Evolutionary conservation across 2,797 vertebrate species (phyloP).

Genomic region (Sitta carolinensis): DNA sequence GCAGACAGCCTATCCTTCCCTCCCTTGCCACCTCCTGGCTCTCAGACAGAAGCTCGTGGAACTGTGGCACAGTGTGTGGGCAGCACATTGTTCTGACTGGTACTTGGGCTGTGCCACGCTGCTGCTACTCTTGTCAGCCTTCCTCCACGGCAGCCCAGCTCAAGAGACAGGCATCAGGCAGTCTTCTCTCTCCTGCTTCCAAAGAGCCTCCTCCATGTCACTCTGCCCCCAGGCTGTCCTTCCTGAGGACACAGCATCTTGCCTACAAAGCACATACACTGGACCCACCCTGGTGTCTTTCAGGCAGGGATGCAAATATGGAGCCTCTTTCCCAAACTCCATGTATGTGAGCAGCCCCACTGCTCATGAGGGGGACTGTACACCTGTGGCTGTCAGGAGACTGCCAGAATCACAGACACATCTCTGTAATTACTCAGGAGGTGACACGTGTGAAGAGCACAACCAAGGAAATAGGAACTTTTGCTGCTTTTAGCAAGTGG

Average conservation of each 20-base stretch:
- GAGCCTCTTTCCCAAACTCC: background rate
- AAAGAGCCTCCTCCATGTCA: background rate
- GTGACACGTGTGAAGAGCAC: background rate
- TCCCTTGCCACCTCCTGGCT: constrained; percentile 19
- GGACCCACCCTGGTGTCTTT: background rate
- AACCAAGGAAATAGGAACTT: background rate
- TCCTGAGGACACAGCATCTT: background rate
- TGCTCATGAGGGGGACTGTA: background rate
- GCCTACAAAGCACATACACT: background rate
- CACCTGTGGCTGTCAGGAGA: background rate
- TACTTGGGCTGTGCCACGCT: background rate
- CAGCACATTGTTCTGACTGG: constrained; percentile 41
- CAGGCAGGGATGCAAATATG: background rate
- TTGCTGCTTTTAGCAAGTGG: background rate
- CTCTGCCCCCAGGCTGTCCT: background rate
- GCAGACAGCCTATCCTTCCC: constrained; percentile 10
- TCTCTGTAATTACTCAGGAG: background rate
- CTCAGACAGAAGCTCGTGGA: constrained; percentile 30
- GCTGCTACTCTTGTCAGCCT: background rate
- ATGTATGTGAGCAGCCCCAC: background rate
- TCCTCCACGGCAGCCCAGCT: background rate
- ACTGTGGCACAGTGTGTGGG: background rate
- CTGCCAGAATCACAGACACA: background rate
- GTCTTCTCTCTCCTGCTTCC: background rate
- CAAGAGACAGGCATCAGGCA: background rate